Conservation (phyloP, 2,888 invertebrate species). For the Chrysolina oricalcia region DNA sequence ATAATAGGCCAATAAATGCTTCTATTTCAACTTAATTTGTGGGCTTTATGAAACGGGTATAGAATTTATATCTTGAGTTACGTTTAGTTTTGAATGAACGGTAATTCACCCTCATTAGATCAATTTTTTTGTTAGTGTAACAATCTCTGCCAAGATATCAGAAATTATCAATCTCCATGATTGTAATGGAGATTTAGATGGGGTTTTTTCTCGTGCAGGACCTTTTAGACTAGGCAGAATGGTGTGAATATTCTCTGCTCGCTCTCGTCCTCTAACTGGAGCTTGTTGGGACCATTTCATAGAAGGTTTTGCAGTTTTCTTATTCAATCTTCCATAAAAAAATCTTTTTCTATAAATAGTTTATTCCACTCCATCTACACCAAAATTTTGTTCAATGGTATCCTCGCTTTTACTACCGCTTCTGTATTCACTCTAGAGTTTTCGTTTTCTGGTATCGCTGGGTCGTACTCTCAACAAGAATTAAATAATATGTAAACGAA, state of each 20-base stretch:
- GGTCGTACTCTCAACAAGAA: no score
- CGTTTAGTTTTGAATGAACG: conserved; percentile 13
- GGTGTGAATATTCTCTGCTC: no score
- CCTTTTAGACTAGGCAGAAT: neutral
- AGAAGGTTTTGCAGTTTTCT: conserved; percentile 1
- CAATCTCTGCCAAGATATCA: conserved; percentile 10
- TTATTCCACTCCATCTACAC: neutral
- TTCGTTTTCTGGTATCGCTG: no score
- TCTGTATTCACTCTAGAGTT: neutral
- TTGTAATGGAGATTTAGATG: no score
- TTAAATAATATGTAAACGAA: no score
- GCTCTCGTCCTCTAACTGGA: conserved; percentile 7
- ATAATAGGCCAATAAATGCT: no score
- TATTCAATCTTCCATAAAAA: neutral
- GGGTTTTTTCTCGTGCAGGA: neutral
- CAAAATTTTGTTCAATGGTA: conserved; percentile 8
- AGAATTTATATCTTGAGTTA: no score
- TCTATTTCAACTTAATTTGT: no score
- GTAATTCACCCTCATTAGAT: conserved; percentile 5
- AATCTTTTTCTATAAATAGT: neutral
- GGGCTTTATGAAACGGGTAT: no score
- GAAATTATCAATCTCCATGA: no score
- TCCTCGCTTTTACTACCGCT: conserved; percentile 7
- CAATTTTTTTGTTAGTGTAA: conserved; percentile 25
- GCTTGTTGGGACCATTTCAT: conserved; percentile 23